phyloP scores from a whole-genome alignment of 2,113 vertebrate genomes.

The Chunga burmeisteri region DNA sequence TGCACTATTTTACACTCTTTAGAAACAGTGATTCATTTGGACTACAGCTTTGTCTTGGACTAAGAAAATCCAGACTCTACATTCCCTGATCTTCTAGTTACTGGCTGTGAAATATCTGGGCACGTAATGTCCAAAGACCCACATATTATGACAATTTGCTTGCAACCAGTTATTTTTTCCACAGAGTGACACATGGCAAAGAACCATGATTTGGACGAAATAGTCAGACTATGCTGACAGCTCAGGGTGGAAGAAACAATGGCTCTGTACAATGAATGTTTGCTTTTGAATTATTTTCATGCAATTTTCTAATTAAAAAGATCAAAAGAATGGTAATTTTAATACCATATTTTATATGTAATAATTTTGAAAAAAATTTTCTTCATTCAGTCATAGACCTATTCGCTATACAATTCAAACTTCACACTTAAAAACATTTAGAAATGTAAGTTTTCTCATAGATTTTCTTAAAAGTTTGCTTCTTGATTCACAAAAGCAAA shows the following conservation, averaged over 20 bases:
- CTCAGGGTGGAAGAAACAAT: neutral
- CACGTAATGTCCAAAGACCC: neutral
- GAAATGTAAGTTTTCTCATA: neutral
- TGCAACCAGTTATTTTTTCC: neutral
- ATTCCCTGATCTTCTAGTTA: neutral
- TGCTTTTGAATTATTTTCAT: neutral
- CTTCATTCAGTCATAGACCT: neutral
- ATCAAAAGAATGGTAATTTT: neutral
- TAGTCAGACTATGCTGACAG: neutral
- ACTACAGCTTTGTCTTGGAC: neutral
- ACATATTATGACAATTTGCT: neutral
- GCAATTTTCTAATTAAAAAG: neutral
- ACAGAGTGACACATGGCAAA: neutral
- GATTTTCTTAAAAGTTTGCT: neutral
- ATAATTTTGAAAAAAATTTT: neutral
- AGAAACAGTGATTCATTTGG: neutral
- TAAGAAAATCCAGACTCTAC: neutral
- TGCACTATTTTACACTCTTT: neutral
- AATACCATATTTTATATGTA: neutral
- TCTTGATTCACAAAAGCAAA: neutral
- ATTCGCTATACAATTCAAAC: neutral
- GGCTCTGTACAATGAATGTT: neutral
- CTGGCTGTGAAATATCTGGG: neutral
- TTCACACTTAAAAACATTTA: neutral
- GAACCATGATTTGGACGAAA: neutral